Percentiles rank a stretch among this genome's conserved stretches.
Evolutionary conservation across 2,113 vertebrate genomes (phyloP).

Genomic region (Rafetus swinhoei): DNA sequence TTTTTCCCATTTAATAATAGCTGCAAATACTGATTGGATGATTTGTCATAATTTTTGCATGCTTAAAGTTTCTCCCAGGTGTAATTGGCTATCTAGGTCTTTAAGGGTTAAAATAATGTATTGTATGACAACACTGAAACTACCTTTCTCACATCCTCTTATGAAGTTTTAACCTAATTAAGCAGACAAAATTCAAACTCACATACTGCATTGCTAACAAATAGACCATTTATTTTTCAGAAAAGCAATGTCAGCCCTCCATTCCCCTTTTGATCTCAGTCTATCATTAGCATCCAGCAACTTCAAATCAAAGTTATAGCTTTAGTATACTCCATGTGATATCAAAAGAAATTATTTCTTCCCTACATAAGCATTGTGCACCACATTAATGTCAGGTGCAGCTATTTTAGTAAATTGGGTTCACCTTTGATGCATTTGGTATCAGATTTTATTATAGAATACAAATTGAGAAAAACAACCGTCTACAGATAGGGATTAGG

Average conservation of each 20-base stretch:
- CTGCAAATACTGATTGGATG: background rate
- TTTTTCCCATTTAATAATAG: background rate
- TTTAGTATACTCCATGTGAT: background rate
- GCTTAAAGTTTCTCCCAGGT: background rate
- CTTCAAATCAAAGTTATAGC: background rate
- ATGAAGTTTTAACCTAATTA: background rate
- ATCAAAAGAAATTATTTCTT: background rate
- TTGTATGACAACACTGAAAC: background rate
- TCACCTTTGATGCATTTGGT: fast-evolving
- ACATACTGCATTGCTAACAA: background rate
- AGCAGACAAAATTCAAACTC: background rate
- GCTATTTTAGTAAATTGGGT: background rate
- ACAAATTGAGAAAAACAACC: background rate
- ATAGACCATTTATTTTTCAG: background rate
- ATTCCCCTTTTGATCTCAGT: background rate
- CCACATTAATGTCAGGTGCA: background rate
- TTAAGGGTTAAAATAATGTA: background rate
- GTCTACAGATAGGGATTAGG: background rate
- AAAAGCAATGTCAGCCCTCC: background rate
- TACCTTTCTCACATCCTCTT: background rate
- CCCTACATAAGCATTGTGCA: background rate
- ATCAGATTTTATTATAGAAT: background rate
- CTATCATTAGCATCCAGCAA: background rate
- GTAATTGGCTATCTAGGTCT: background rate
- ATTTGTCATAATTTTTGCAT: background rate